Conservation (phyloP, 2,113 vertebrate species). For the Paradisaea rubra region DNA sequence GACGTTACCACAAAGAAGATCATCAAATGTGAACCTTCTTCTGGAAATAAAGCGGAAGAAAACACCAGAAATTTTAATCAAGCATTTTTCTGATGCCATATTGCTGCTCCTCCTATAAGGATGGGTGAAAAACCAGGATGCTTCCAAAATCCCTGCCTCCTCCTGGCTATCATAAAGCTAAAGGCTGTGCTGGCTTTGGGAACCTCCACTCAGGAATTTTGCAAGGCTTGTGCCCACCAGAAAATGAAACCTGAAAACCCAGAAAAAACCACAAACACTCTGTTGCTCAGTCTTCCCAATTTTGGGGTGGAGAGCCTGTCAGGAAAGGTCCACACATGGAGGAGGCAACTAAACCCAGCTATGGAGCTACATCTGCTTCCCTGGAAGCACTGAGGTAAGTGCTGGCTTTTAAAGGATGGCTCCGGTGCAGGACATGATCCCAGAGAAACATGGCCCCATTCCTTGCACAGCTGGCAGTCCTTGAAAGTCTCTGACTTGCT, state of each 20-base stretch:
- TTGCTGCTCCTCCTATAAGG: not conserved
- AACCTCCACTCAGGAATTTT: not conserved
- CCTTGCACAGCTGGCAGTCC: not conserved
- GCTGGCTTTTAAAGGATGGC: not conserved
- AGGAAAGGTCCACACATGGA: not conserved
- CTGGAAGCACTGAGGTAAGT: not conserved
- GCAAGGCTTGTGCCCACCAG: not conserved
- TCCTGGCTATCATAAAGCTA: not conserved
- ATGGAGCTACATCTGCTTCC: not conserved
- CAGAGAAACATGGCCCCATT: not conserved
- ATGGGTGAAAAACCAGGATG: not conserved
- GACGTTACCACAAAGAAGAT: accelerated
- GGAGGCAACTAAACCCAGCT: not conserved
- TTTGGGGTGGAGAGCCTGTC: not conserved
- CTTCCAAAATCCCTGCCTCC: not conserved
- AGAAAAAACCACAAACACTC: not conserved
- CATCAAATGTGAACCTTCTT: not conserved
- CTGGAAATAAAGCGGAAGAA: not conserved
- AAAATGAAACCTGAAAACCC: not conserved
- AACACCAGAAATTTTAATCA: not conserved
- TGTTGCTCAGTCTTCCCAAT: not conserved
- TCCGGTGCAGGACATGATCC: not conserved
- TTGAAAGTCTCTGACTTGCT: not conserved
- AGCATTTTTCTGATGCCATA: not conserved
- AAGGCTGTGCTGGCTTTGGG: not conserved